A percentile compares a stretch with the other conserved stretches of the same genome.
phyloP scores from a whole-genome alignment of 2,113 vertebrate genomes.

The Sminthopsis crassicaudata region DNA sequence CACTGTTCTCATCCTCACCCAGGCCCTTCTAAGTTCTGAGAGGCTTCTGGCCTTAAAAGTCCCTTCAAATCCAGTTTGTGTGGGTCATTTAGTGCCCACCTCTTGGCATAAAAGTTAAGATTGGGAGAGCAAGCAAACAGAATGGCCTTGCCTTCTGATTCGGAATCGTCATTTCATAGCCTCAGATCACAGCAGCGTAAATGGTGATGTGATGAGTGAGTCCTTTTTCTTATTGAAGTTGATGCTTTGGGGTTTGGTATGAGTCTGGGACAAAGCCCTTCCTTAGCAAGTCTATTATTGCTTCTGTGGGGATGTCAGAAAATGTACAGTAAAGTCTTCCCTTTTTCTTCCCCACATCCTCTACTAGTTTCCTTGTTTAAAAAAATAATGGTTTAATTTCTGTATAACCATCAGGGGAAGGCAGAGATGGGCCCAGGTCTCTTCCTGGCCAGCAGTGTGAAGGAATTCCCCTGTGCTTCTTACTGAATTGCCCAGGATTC shows the following conservation, averaged over 20 bases:
- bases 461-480: constrained; percentile 76
- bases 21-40: neutral
- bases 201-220: neutral
- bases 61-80: neutral
- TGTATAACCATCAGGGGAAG: neutral
- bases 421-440: constrained; percentile 75
- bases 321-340: neutral
- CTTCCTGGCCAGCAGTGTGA: constrained; percentile 72
- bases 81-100: neutral
- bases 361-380: neutral
- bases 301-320: neutral
- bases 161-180: neutral
- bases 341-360: neutral
- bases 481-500: constrained; percentile 74
- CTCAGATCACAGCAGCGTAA: neutral
- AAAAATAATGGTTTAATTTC: neutral
- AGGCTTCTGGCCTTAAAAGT: neutral
- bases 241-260: neutral
- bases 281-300: neutral
- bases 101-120: neutral
- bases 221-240: neutral
- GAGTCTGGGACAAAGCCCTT: neutral
- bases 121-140: neutral
- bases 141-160: neutral
- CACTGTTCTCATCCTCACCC: neutral